Evolutionary conservation across 1,140 invertebrate genomes (phyloP), one percentile per base, ranked within the genome.

Genomic region (Caerostris extrusa): DNA sequence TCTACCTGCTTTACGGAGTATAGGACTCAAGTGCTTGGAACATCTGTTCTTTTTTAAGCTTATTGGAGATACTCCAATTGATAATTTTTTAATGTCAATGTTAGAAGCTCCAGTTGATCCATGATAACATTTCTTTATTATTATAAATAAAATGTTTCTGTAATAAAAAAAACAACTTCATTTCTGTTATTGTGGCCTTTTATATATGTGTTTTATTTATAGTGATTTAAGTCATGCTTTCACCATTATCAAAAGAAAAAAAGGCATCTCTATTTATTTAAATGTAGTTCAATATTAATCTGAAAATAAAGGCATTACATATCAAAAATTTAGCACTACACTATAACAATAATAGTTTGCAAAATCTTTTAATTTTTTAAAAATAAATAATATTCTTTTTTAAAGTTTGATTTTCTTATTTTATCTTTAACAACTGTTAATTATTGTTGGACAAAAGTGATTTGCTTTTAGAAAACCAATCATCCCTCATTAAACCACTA

Each of bases 31-130:
- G 96, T 99, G 99, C 96, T 96, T 98, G 95, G 98, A 99, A 96
- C 98, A 99, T 96, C 96, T 99, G 77, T 99, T 99, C 96, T 99
- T 98, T 96, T 99, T 98, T 96, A 98, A 98, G 95, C 96, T 99
- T 67, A 98, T 98, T 95, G 96, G 96, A 57, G 96, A 96, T 94
- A 94, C 91, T 67, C 96, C 96, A 3, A 96, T 97, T 94, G 96
- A 96, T 94, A 96, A 95, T 82, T 97, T 97, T 95, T 95, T 97
- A 7, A 95, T 96, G 95, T 96, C 96, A 93, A 96, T 96, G 98
- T 97, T 97, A 64, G 98, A 99, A 95, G 97, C 95, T 55, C 94
- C 94, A 19, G 61, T 81, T 88, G 94, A 94, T 69, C 91, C 91
- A 57, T 92, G 53, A 92, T 92, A 53, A 12, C 17, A 82, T 86